phyloP scores from a whole-genome alignment of 2,113 vertebrate genomes.

The Lagenorhynchus albirostris region DNA sequence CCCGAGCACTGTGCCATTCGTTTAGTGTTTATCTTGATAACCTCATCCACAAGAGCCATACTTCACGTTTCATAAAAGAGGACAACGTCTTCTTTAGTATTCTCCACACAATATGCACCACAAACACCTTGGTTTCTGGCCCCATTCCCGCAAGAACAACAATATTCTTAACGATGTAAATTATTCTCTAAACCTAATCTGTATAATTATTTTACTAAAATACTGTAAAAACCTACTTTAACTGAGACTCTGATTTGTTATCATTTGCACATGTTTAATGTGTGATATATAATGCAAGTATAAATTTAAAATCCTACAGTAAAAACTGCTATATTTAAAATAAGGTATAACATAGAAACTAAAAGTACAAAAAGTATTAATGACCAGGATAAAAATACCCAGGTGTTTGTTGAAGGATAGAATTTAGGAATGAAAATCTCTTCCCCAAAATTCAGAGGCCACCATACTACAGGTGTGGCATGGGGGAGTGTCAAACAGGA shows the following conservation, averaged over 20 bases:
- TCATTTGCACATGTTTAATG: not conserved
- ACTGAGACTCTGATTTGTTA: not conserved
- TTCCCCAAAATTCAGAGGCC: not conserved
- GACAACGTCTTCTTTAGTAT: not conserved
- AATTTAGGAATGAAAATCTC: not conserved
- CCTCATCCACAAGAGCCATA: not conserved
- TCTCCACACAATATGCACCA: not conserved
- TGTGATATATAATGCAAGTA: not conserved
- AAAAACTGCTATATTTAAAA: constrained; percentile 8
- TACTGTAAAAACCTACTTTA: not conserved
- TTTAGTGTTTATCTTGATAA: not conserved
- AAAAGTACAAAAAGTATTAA: not conserved
- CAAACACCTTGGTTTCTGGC: not conserved
- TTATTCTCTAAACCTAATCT: not conserved
- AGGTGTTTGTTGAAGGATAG: not conserved
- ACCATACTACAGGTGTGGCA: not conserved
- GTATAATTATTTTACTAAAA: not conserved
- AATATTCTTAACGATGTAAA: not conserved
- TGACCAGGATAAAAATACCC: not conserved
- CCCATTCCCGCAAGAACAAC: not conserved
- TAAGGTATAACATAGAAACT: not conserved
- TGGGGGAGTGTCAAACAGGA: not conserved
- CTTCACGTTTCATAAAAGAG: not conserved
- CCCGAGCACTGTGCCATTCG: not conserved
- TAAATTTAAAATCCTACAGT: not conserved